phyloP scores from a whole-genome alignment of 2,888 invertebrate genomes.

The Dinocampus coccinellae region DNA sequence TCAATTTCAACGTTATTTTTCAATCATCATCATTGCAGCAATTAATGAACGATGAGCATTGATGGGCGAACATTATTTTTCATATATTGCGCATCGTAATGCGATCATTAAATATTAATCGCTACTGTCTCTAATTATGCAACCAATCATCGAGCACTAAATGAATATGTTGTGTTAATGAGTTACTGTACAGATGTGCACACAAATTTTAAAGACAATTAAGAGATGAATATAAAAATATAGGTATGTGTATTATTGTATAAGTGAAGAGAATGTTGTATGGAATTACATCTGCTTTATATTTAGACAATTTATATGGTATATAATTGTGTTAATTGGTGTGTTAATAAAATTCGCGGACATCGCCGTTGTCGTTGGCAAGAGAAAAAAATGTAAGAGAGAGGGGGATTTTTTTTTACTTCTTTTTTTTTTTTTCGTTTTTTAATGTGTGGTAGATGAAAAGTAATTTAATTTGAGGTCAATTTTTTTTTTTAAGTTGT shows the following conservation, averaged over 20 bases:
- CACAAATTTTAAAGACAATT: neutral
- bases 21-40: neutral
- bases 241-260: neutral
- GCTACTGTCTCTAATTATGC: constrained; percentile 21
- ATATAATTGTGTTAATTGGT: neutral
- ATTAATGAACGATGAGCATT: constrained; percentile 18
- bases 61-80: neutral
- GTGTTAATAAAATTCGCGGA: neutral
- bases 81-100: neutral
- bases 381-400: too few relatives aligned
- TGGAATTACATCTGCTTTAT: neutral
- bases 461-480: too few relatives aligned
- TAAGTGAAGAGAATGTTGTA: neutral
- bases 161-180: constrained; percentile 1
- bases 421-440: too few relatives aligned
- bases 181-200: neutral
- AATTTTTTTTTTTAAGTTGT: too few relatives aligned
- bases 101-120: constrained; percentile 36
- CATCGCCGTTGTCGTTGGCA: too few relatives aligned
- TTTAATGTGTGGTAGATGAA: too few relatives aligned
- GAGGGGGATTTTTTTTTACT: too few relatives aligned
- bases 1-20: neutral
- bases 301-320: neutral
- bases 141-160: constrained; percentile 26
- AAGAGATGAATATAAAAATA: neutral